Evolutionary conservation across 2,113 vertebrate species (phyloP).

Genomic region (Corapipo altera): DNA sequence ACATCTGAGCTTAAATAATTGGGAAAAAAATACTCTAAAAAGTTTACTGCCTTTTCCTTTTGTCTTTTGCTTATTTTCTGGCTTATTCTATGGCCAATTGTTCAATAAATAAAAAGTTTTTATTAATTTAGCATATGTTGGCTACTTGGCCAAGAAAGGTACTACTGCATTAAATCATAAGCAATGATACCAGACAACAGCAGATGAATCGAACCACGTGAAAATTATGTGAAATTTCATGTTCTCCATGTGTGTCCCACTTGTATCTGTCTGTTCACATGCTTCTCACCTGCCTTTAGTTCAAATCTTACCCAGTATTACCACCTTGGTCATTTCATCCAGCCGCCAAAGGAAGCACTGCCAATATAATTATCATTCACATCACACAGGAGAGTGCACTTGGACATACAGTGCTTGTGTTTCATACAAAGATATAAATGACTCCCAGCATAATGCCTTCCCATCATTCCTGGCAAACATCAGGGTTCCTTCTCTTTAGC

Average conservation of each 20-base stretch:
- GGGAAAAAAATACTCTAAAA: not conserved
- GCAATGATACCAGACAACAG: not conserved
- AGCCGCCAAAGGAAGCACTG: not conserved
- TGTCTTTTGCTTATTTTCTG: not conserved
- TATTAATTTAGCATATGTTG: not conserved
- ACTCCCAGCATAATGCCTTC: not conserved
- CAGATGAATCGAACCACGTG: accelerated
- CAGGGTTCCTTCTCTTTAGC: not conserved
- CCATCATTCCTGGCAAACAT: not conserved
- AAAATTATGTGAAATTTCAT: not conserved
- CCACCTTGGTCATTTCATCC: not conserved
- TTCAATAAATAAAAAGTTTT: not conserved
- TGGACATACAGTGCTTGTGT: not conserved
- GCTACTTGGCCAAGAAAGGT: not conserved
- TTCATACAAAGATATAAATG: not conserved
- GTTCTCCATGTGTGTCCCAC: not conserved
- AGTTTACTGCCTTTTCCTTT: not conserved
- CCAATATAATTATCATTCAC: accelerated
- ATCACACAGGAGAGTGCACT: not conserved
- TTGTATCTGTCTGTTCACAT: not conserved
- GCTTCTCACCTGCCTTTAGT: not conserved
- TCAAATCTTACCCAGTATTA: not conserved
- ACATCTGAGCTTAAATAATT: not conserved
- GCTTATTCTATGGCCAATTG: not conserved
- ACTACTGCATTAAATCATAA: not conserved